phyloP scores from a whole-genome alignment of 1,140 invertebrate species.

The Cotesia glomerata region DNA sequence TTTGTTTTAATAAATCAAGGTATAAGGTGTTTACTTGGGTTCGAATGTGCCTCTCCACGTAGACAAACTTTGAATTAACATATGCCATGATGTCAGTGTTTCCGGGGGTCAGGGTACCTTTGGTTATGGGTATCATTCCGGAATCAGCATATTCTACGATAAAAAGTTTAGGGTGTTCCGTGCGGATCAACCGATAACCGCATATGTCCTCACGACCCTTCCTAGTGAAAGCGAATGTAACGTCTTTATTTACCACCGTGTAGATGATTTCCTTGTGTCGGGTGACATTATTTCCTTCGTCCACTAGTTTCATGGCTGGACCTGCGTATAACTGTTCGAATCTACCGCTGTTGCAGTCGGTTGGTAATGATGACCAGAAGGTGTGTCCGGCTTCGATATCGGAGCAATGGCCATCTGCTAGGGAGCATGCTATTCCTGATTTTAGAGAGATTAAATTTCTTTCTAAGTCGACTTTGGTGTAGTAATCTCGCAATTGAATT shows the following conservation, averaged over 20 bases:
- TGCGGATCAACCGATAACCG: not conserved
- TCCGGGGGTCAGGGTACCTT: not conserved
- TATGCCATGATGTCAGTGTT: conserved; percentile 4
- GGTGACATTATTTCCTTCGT: not conserved
- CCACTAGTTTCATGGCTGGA: not conserved
- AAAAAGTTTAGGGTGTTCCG: conserved; percentile 22
- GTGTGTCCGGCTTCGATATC: conserved; percentile 32
- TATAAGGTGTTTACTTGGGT: not conserved
- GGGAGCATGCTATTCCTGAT: conserved; percentile 20
- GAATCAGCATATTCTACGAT: not conserved
- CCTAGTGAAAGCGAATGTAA: not conserved
- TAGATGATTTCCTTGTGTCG: not conserved
- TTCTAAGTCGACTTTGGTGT: conserved; percentile 1
- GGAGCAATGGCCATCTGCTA: conserved; percentile 7
- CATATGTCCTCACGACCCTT: not conserved
- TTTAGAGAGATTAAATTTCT: conserved; percentile 12
- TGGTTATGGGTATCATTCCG: not conserved
- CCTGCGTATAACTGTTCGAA: conserved; percentile 15
- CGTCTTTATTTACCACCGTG: not conserved
- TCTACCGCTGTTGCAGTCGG: not conserved
- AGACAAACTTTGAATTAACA: conserved; percentile 34
- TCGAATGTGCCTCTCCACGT: conserved; percentile 23
- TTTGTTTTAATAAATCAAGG: conserved; percentile 27
- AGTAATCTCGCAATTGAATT: conserved; percentile 12
- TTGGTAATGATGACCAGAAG: conserved; percentile 26